Percentiles rank a stretch among this genome's conserved stretches.
These are phyloP conservation scores for Drosophila takahashii DNA, from an alignment of 1,140 invertebrate species.

Conservation along the genomic window DNA sequence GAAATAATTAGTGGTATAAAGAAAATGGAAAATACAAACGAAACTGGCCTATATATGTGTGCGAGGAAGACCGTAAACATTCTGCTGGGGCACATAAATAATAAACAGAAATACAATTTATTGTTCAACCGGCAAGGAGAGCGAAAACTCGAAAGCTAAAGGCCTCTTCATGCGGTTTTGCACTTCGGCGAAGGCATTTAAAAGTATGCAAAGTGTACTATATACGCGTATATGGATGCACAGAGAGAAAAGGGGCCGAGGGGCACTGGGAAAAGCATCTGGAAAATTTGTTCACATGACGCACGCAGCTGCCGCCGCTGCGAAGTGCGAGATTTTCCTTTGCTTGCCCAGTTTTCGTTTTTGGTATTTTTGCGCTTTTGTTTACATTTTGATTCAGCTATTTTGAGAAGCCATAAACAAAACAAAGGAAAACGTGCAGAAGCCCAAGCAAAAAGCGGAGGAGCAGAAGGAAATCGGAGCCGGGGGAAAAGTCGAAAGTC, in stretches of 20 bases:
- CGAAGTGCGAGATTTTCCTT: constrained; percentile 43
- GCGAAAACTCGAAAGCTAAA: constrained; percentile 39
- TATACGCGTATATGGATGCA: constrained; percentile 7
- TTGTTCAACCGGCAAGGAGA: constrained; percentile 40
- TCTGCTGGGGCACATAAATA: constrained; percentile 71
- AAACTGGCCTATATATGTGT: constrained; percentile 21
- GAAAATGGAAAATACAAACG: constrained; percentile 14
- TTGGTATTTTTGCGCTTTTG: constrained; percentile 69
- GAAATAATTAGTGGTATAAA: constrained; percentile 28
- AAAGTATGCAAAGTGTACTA: constrained; percentile 64
- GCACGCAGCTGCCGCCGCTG: constrained; percentile 69
- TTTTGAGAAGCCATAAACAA: constrained; percentile 82
- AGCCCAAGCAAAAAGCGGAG: constrained; percentile 15
- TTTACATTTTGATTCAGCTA: constrained; percentile 78
- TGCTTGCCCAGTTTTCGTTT: constrained; percentile 26
- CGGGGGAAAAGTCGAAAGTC: constrained; percentile 44
- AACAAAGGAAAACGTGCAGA: constrained; percentile 72
- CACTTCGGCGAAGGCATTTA: constrained; percentile 72
- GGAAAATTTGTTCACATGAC: constrained; percentile 78
- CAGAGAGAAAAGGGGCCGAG: background rate
- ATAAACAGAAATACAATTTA: constrained; percentile 60
- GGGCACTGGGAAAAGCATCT: constrained; percentile 55
- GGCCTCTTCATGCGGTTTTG: constrained; percentile 72
- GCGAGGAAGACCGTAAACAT: constrained; percentile 35
- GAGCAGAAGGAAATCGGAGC: constrained; percentile 20